Percentiles rank a stretch among this genome's conserved stretches.
Evolutionary conservation across 1,140 invertebrate genomes (phyloP).

Genomic region (Hycleus cichorii): DNA sequence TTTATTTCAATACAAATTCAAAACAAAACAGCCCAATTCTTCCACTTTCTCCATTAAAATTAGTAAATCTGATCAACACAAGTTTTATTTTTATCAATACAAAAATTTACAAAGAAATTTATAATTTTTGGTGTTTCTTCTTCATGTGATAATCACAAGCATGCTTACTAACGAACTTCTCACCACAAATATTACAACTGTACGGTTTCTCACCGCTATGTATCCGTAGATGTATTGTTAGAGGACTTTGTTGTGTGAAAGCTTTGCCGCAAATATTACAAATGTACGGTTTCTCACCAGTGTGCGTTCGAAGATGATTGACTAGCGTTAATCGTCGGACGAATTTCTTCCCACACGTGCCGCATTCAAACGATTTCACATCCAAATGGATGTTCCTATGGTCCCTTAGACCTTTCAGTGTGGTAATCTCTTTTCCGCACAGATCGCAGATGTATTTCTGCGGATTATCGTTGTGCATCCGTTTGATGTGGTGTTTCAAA

Average conservation of each 20-base stretch:
- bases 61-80: slow-evolving; percentile 20
- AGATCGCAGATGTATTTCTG: slow-evolving; percentile 47
- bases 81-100: slow-evolving; percentile 45
- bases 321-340: slow-evolving; percentile 6
- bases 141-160: too few relatives aligned
- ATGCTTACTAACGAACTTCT: slow-evolving; percentile 43
- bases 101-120: too few relatives aligned
- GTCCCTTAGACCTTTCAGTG: slow-evolving; percentile 23
- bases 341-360: slow-evolving; percentile 49
- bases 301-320: slow-evolving; percentile 17
- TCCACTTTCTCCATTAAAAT: too few relatives aligned
- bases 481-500: too few relatives aligned
- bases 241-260: slow-evolving; percentile 61
- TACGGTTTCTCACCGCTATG: slow-evolving; percentile 48
- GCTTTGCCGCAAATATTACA: slow-evolving; percentile 27
- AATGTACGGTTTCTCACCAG: slow-evolving; percentile 15
- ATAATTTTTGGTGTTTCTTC: slow-evolving; percentile 30
- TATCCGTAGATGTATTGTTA: slow-evolving; percentile 65
- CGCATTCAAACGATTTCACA: slow-evolving; percentile 35
- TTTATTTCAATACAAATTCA: too few relatives aligned
- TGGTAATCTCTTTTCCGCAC: slow-evolving; percentile 20
- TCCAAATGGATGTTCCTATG: slow-evolving; percentile 38
- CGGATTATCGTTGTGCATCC: too few relatives aligned
- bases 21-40: too few relatives aligned
- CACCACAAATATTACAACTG: slow-evolving; percentile 57